Base-by-base conservation (phyloP, 2,888 invertebrate genomes). In the Oasisia sp. region DNA sequence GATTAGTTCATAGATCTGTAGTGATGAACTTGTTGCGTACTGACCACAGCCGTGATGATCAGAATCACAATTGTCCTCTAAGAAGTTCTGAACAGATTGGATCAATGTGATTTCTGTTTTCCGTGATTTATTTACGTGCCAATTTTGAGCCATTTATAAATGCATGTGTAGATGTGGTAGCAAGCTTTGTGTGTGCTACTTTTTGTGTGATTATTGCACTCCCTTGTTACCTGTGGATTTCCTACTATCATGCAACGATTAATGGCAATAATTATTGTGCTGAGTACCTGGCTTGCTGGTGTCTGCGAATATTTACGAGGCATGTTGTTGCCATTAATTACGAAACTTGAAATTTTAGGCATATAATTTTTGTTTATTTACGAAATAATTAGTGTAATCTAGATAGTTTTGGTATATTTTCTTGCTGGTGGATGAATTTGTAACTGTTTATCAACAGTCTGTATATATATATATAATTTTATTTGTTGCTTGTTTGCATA, bases 321-420 rank as follows among this genome's bases (percentile, higher is more conserved):
- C 74, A 74, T 74, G 74, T n/a, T 74, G 74, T 74, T 74, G 74
- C 74, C 74, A 74, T 74, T 74, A 74, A 74, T 74, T 74, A n/a
- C 19, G 74, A 14, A 19, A 3, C 74, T 74, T 74, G 74, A 19
- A 56, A 74, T 19, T 74, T 74, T 50, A 50, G 50, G 9, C 50
- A 50, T 50, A 7, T 74, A n/a, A 7, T n/a, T 7, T n/a, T 74
- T 0, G 7, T 7, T 74, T n/a, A 74, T 19, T 74, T 74, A 74
- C 7, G 2, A 27, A 74, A 19, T 74, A 27, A 74, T 74, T 74
- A 74, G 27, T 74, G 7, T 19, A 27, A 74, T 74, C 27, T 27
- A 74, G 14, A n/a, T 74, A 4, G 74, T 19, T 74, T 2, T 27
- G 74, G 27, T 74, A 74, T 74, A 19, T 74, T 27, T 74, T 27